Base-by-base conservation (phyloP, 2,113 vertebrate species). In the Oreocharis arfaki region DNA sequence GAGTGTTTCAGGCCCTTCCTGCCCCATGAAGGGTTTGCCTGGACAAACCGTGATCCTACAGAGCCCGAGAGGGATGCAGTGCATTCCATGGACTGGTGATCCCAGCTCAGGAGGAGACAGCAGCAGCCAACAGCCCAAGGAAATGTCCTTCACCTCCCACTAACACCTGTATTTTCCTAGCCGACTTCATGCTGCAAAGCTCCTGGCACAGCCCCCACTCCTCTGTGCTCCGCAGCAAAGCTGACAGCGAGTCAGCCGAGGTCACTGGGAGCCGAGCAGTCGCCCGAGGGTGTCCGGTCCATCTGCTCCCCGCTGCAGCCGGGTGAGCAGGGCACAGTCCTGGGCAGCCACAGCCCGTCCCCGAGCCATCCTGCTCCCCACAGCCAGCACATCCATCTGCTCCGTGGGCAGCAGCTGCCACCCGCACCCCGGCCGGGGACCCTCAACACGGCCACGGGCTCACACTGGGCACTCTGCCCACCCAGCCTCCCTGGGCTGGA, bases 371-470 rank as follows among this genome's bases (percentile, higher is more conserved):
- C 37, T 16, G 59, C 4, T 10, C 59, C 23, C 55, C 20, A 35
- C 5, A 3, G 86, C 10, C 0, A 13, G 60, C 37, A 30, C 4
- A 12, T 21, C 92, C 97, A 75, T 84, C 97, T 96, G 97, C 63
- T 77, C 49, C 1, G 4, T 8, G 46, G 7, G 56, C 65, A 11
- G 92, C 95, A 74, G 46, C 89, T 7, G 9, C 52, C 11, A 11
- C 52, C 74, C 14, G 5, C 1, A 1, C 68, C 19, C 1, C 6
- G 1, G 3, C 78, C 73, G 18, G 96, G 41, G n/a, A 56, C 67
- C 7, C 3, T 9, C 27, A 0, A 2, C 3, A 2, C 0, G 2
- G 77, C 47, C 64, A 5, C 0, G 0, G 70, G 28, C 3, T 21
- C 55, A 2, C 14, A 0, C 3, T 9, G 1, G 32, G n/a, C 17